Conservation (phyloP, 2,888 invertebrate genomes). For the Ferdinandea cuprea region DNA sequence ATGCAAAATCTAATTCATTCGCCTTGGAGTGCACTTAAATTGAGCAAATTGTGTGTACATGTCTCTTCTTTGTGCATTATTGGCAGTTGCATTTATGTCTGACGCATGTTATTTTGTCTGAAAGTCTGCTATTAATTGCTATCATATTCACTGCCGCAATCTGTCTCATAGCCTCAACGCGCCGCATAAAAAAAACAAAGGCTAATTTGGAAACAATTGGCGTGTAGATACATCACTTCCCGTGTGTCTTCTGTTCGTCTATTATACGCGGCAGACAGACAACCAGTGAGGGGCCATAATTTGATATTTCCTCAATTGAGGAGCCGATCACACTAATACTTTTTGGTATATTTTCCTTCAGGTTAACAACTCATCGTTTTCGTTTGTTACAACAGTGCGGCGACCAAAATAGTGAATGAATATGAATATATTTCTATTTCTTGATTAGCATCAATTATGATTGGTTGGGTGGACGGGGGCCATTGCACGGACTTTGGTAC, state of each 20-base stretch:
- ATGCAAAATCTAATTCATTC: conserved; percentile 24
- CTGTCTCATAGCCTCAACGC: neutral
- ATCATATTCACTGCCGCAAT: conserved; percentile 35
- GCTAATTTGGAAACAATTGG: conserved; percentile 71
- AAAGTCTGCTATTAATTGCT: conserved; percentile 37
- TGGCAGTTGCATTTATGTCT: conserved; percentile 7
- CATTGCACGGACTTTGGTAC: conserved; percentile 16
- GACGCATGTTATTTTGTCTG: conserved; percentile 19
- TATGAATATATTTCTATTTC: conserved; percentile 40
- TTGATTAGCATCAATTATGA: conserved; percentile 48
- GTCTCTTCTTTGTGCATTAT: conserved; percentile 6
- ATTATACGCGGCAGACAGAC: conserved; percentile 24
- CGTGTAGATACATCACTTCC: conserved; percentile 46
- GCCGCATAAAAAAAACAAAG: conserved; percentile 23
- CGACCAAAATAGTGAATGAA: conserved; percentile 9
- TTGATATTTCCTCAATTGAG: conserved; percentile 82
- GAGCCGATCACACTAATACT: conserved; percentile 61
- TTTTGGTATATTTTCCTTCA: conserved; percentile 26
- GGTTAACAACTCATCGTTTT: conserved; percentile 42
- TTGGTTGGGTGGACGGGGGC: conserved; percentile 12
- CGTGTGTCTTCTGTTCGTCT: conserved; percentile 37
- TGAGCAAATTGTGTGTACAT: neutral
- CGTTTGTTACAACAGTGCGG: conserved; percentile 36
- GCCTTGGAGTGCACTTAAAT: conserved; percentile 18
- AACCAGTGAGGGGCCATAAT: conserved; percentile 77